A percentile compares a stretch with the other conserved stretches of the same genome.
phyloP scores from a whole-genome alignment of 1,140 invertebrate genomes.

The Drosophila paulistorum region DNA sequence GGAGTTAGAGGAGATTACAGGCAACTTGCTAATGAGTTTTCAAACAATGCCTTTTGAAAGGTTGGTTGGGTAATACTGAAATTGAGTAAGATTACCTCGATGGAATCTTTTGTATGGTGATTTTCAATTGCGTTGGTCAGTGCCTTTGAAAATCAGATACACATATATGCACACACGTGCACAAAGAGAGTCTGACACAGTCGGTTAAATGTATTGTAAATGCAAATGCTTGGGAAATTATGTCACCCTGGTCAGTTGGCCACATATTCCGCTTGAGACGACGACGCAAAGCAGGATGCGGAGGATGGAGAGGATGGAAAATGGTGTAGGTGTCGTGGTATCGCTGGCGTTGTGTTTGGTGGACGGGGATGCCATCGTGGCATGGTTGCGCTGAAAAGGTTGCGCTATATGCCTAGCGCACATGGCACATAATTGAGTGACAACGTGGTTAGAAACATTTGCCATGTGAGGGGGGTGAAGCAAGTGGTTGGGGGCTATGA shows the following conservation, averaged over 20 bases:
- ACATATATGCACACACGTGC: no score
- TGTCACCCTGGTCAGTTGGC: constrained; percentile 11
- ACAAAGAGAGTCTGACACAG: no score
- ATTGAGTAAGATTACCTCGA: no score
- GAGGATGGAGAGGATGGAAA: neutral
- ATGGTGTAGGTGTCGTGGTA: neutral
- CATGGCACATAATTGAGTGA: constrained; percentile 79
- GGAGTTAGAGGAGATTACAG: no score
- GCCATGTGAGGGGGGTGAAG: constrained; percentile 51
- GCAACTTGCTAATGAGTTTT: no score
- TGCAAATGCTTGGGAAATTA: constrained; percentile 11
- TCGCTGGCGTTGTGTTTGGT: neutral
- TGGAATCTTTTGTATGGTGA: no score
- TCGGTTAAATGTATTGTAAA: neutral
- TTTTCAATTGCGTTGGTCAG: no score
- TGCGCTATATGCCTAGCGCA: constrained; percentile 61
- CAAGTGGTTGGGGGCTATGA: neutral
- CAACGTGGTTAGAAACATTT: constrained; percentile 74
- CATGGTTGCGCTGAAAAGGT: constrained; percentile 65
- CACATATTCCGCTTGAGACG: neutral
- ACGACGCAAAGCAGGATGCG: neutral
- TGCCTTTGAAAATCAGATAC: no score
- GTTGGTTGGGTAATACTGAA: no score
- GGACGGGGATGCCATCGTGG: neutral
- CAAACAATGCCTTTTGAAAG: no score